Percentiles rank a stretch among this genome's conserved stretches.
These are phyloP conservation scores for Oligia latruncula DNA, from an alignment of 2,888 invertebrate genomes.

Conservation along the genomic window DNA sequence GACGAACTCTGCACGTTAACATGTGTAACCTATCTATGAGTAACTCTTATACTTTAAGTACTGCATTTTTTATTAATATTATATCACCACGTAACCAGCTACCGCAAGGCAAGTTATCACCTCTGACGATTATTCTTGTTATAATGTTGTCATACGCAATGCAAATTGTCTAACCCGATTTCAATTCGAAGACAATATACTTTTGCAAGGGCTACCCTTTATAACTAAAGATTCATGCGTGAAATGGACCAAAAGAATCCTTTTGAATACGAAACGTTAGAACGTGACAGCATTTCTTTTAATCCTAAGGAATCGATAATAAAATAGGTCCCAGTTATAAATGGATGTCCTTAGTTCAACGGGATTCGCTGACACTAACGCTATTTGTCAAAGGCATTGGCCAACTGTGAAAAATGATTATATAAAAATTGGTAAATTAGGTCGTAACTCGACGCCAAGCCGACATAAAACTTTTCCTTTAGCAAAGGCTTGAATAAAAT, in stretches of 20 bases:
- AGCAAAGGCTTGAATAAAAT: constrained; percentile 27
- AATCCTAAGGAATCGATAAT: constrained; percentile 30
- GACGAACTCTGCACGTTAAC: constrained; percentile 43
- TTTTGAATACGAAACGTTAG: constrained; percentile 33
- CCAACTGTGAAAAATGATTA: constrained; percentile 50
- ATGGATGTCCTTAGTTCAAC: constrained; percentile 41
- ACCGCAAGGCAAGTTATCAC: constrained; percentile 47
- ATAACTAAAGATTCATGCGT: constrained; percentile 32
- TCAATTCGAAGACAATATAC: constrained; percentile 41
- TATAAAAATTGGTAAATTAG: constrained; percentile 27
- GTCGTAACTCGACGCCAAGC: constrained; percentile 3
- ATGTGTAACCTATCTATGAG: constrained; percentile 26
- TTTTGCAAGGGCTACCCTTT: constrained; percentile 36
- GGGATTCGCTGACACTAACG: constrained; percentile 53
- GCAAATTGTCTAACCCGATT: constrained; percentile 47
- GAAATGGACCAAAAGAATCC: constrained; percentile 26
- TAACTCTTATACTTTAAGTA: constrained; percentile 3
- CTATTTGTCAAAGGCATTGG: constrained; percentile 46
- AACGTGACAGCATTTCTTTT: constrained; percentile 30
- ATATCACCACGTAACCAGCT: constrained; percentile 15
- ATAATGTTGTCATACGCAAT: constrained; percentile 32
- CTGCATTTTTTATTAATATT: constrained; percentile 17
- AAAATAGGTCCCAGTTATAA: constrained; percentile 50
- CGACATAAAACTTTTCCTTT: constrained; percentile 1
- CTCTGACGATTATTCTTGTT: constrained; percentile 17